phyloP scores from a whole-genome alignment of 2,113 vertebrate genomes.

The Macrotis lagotis region DNA sequence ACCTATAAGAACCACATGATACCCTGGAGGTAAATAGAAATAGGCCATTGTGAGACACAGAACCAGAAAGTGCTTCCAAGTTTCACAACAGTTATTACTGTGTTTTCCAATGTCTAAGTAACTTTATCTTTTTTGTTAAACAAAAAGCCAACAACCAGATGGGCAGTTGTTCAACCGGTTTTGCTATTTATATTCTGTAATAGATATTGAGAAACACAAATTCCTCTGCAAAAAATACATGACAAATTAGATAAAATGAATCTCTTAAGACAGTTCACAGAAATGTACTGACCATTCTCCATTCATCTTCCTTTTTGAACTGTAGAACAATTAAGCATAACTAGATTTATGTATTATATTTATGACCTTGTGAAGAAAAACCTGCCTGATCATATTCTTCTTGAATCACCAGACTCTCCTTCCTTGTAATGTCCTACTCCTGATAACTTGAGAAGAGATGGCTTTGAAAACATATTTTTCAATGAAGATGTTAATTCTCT shows the following conservation, averaged over 20 bases:
- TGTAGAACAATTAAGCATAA: not conserved
- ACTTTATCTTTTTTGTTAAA: not conserved
- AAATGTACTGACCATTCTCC: not conserved
- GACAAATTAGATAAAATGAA: constrained; percentile 24
- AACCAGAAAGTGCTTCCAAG: not conserved
- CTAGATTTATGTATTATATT: not conserved
- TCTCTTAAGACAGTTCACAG: constrained; percentile 44
- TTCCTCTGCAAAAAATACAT: constrained; percentile 29
- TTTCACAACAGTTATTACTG: not conserved
- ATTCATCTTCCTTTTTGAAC: not conserved
- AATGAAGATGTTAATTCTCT: not conserved
- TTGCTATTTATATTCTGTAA: constrained; percentile 56
- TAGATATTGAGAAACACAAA: constrained; percentile 54
- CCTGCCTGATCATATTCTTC: not conserved
- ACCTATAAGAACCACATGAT: not conserved
- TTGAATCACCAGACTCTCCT: not conserved
- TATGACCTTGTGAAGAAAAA: constrained; percentile 1
- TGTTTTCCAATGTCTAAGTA: not conserved
- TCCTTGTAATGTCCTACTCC: not conserved
- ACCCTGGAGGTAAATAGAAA: not conserved
- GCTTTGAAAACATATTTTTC: not conserved
- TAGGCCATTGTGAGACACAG: not conserved
- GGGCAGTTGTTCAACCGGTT: constrained; percentile 44
- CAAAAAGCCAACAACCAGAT: constrained; percentile 41
- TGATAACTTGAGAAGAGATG: not conserved